These are phyloP conservation scores for Pipistrellus nathusii DNA, from an alignment of 2,797 vertebrate species.

Conservation along the genomic window DNA sequence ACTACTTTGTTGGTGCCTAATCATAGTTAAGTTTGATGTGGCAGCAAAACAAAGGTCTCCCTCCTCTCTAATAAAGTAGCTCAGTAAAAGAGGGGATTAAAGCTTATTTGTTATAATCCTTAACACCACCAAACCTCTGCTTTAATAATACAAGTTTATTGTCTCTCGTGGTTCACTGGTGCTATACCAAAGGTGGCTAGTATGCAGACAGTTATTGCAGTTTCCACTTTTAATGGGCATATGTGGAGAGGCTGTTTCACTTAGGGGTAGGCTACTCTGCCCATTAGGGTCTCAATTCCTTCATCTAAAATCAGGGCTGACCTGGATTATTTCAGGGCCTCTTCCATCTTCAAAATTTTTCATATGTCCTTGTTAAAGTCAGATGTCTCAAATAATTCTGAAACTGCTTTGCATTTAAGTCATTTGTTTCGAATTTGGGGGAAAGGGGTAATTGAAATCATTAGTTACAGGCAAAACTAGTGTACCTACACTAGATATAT, in stretches of 20 bases:
- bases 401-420: constrained; percentile 5
- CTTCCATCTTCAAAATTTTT: constrained; percentile 24
- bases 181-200: constrained; percentile 63
- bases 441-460: not conserved
- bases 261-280: not conserved
- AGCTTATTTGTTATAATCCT: constrained; percentile 74
- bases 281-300: not conserved
- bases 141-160: constrained; percentile 78
- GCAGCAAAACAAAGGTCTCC: constrained; percentile 67
- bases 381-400: not conserved
- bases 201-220: constrained; percentile 35
- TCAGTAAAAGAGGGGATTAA: constrained; percentile 78
- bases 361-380: constrained; percentile 19
- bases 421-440: not conserved
- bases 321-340: not conserved
- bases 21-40: constrained; percentile 74
- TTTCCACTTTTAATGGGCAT: constrained; percentile 66
- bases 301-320: constrained; percentile 2
- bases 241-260: constrained; percentile 49
- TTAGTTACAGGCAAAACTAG: not conserved
- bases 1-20: constrained; percentile 69
- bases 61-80: constrained; percentile 72
- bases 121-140: constrained; percentile 63
- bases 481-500: not conserved
- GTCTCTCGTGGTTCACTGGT: constrained; percentile 63